A percentile compares a stretch with the other conserved stretches of the same genome.
Conservation (phyloP, 2,797 vertebrate genomes). For the Clarias platycephalus region DNA sequence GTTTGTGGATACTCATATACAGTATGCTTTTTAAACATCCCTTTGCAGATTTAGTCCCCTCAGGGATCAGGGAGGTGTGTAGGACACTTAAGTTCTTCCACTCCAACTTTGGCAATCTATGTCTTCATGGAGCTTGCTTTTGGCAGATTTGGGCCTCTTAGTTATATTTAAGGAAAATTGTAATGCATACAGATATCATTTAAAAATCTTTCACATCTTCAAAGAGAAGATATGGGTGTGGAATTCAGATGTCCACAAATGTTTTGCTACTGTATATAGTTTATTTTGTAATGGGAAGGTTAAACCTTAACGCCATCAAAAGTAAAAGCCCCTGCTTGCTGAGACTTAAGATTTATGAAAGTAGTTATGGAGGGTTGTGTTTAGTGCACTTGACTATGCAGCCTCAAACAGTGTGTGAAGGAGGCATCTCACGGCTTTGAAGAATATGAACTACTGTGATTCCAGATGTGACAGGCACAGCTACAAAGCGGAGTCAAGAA, state of each 20-base stretch:
- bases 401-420: neutral
- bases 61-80: neutral
- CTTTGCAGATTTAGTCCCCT: neutral
- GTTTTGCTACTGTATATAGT: too few species aligned
- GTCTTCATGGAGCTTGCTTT: neutral
- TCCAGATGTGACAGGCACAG: neutral
- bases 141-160: neutral
- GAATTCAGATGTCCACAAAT: too few species aligned
- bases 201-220: too few species aligned
- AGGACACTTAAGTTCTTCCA: neutral
- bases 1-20: neutral
- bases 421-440: neutral
- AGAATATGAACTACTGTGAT: neutral
- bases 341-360: neutral
- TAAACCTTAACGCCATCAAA: neutral
- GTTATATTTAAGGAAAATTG: neutral
- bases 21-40: neutral
- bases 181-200: too few species aligned
- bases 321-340: neutral
- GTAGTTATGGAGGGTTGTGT: neutral
- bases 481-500: neutral
- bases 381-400: neutral
- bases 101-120: neutral
- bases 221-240: too few species aligned
- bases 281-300: neutral